phyloP scores from a whole-genome alignment of 1,140 invertebrate genomes.

The Bombus breviceps region DNA sequence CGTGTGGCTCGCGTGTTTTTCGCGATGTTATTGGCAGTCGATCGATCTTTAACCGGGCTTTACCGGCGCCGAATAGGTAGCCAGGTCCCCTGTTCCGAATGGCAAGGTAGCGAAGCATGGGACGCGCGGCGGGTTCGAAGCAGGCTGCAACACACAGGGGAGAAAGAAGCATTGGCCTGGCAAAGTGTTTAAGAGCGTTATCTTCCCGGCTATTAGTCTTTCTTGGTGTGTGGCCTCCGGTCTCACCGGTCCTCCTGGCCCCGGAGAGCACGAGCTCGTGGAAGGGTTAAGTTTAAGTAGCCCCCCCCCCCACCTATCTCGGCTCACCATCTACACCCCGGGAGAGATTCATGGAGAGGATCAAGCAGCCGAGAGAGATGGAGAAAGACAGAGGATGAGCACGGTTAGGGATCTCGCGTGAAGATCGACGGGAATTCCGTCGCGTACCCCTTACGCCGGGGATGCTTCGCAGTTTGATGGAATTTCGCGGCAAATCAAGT shows the following conservation, averaged over 20 bases:
- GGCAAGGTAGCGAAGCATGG: not conserved
- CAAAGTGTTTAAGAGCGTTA: constrained; percentile 83
- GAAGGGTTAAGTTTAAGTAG: constrained; percentile 82
- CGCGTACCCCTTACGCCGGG: constrained; percentile 37
- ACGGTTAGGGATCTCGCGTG: constrained; percentile 54
- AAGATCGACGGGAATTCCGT: constrained; percentile 68
- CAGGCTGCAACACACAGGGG: constrained; percentile 60
- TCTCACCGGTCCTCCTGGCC: constrained; percentile 74
- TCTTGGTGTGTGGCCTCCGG: constrained; percentile 81
- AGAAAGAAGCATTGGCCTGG: constrained; percentile 79
- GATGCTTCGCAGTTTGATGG: constrained; percentile 26
- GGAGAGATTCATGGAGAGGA: constrained; percentile 69
- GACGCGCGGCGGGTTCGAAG: constrained; percentile 41
- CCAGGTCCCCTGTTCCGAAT: not conserved
- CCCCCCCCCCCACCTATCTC: constrained; percentile 61
- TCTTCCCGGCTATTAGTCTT: constrained; percentile 82
- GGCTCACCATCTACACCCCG: constrained; percentile 78
- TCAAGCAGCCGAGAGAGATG: constrained; percentile 2
- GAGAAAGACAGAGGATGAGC: not conserved
- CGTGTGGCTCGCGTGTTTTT: constrained; percentile 20
- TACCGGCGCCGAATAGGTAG: constrained; percentile 46
- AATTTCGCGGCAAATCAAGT: constrained; percentile 43
- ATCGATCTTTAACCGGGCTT: constrained; percentile 41
- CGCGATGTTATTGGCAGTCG: constrained; percentile 46
- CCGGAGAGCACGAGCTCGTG: constrained; percentile 75